These are phyloP conservation scores for Eudyptes chrysolophus DNA, from an alignment of 2,113 vertebrate species.

Conservation along the genomic window DNA sequence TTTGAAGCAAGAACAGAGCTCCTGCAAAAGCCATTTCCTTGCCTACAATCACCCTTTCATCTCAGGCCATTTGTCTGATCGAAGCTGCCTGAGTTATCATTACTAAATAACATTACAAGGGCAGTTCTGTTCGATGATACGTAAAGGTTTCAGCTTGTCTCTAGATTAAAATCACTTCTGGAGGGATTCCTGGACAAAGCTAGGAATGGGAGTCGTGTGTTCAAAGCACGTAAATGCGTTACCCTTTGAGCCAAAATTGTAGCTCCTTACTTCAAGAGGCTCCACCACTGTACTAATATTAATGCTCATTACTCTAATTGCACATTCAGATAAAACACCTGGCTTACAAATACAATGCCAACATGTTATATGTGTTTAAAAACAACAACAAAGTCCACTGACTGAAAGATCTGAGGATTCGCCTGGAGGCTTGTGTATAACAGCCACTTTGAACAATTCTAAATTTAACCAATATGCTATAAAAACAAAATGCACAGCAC, in stretches of 20 bases:
- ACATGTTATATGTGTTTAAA: neutral
- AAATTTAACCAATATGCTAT: conserved; percentile 54
- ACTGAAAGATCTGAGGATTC: conserved; percentile 26
- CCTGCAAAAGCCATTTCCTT: conserved; percentile 41
- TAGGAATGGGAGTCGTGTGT: neutral
- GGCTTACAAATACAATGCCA: neutral
- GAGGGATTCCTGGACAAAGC: neutral
- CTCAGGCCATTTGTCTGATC: conserved; percentile 3
- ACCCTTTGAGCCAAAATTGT: neutral
- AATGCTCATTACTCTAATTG: neutral
- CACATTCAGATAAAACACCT: neutral
- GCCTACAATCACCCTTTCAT: conserved; percentile 30
- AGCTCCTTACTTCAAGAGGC: neutral
- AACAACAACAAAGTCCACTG: neutral
- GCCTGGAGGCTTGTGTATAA: conserved; percentile 8
- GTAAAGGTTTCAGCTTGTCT: neutral
- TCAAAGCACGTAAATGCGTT: neutral
- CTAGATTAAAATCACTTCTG: conserved; percentile 12
- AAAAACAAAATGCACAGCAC: conserved; percentile 10
- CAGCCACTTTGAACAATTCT: conserved; percentile 50
- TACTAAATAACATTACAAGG: neutral
- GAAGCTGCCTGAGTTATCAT: neutral
- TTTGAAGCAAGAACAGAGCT: conserved; percentile 26
- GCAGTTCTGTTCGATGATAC: neutral
- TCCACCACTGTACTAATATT: neutral